Conservation (phyloP, 1,140 invertebrate genomes). For the Triops cancriformis region DNA sequence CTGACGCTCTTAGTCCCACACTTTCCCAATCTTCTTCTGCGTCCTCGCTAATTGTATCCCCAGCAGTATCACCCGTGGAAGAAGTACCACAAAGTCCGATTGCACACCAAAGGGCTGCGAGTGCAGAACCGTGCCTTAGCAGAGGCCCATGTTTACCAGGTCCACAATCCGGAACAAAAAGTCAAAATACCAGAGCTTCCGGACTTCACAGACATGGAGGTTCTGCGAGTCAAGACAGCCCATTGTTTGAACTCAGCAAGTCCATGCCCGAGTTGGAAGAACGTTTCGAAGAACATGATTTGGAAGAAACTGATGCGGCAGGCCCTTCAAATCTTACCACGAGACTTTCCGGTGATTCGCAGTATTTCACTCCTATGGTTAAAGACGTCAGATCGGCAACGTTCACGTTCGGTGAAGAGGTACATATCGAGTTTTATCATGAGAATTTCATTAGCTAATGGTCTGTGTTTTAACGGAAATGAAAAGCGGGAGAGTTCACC, state of each 20-base stretch:
- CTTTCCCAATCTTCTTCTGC: conserved; percentile 24
- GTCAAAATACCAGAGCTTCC: not conserved
- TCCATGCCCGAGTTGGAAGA: not conserved
- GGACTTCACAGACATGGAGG: not conserved
- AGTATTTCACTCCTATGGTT: conserved; percentile 15
- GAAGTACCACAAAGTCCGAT: not conserved
- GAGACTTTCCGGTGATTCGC: not conserved
- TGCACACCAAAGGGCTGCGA: not conserved
- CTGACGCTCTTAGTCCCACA: conserved; percentile 35
- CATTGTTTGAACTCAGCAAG: not conserved
- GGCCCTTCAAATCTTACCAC: not conserved
- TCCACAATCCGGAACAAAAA: not conserved
- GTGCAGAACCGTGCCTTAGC: not conserved
- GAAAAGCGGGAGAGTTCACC: conserved; percentile 62
- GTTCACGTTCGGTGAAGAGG: conserved; percentile 18
- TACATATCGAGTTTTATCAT: conserved; percentile 35
- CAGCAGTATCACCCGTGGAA: conserved; percentile 36
- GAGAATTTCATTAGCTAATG: not conserved
- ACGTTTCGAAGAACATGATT: not conserved
- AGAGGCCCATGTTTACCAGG: not conserved
- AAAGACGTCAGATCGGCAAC: conserved; percentile 20
- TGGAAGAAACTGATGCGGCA: not conserved
- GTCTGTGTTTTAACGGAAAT: conserved; percentile 22
- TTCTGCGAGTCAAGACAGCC: not conserved
- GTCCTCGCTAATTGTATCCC: conserved; percentile 35